These are phyloP conservation scores for Rhinogobio ventralis DNA, from an alignment of 2,797 vertebrate species.

Conservation along the genomic window DNA sequence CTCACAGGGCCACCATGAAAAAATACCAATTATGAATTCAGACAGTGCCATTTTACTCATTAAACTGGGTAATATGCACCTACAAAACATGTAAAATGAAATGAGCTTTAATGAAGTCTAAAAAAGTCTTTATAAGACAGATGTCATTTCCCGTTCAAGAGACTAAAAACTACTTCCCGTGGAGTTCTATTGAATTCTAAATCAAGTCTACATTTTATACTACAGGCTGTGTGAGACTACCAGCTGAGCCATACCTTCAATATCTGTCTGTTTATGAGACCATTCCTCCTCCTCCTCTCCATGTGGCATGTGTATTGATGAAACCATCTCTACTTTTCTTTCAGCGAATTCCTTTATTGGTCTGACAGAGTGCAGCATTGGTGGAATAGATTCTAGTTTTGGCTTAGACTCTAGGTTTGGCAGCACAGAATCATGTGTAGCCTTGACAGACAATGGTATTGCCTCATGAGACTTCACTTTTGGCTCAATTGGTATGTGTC, in stretches of 20 bases:
- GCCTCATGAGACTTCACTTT: neutral
- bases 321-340: neutral
- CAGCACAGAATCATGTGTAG: neutral
- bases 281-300: neutral
- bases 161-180: neutral
- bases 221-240: neutral
- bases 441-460: neutral
- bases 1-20: neutral
- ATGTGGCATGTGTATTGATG: constrained; percentile 1
- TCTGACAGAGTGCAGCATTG: too few relatives aligned
- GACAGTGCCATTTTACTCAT: neutral
- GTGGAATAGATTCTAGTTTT: neutral
- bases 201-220: constrained; percentile 1
- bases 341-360: neutral
- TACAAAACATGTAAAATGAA: neutral
- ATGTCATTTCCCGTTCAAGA: neutral
- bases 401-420: neutral
- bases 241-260: constrained; percentile 15
- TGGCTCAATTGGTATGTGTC: neutral
- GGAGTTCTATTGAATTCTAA: neutral
- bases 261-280: neutral
- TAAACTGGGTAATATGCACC: neutral
- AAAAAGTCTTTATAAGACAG: neutral
- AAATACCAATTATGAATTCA: neutral
- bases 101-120: neutral